phyloP scores from a whole-genome alignment of 2,113 vertebrate species.

The Equus quagga region DNA sequence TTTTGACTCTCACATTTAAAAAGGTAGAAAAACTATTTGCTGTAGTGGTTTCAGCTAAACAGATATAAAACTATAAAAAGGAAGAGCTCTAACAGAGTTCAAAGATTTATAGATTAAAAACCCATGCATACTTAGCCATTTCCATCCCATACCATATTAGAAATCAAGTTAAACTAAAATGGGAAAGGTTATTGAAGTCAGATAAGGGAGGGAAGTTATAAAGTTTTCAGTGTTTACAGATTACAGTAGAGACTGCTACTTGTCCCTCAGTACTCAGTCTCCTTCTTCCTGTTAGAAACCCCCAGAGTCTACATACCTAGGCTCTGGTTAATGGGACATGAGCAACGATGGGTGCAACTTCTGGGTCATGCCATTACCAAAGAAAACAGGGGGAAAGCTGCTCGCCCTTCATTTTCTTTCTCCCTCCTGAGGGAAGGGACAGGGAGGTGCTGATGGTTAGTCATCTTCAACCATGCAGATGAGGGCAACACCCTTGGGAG shows the following conservation, averaged over 20 bases:
- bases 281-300: not conserved
- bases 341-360: not conserved
- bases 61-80: not conserved
- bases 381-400: not conserved
- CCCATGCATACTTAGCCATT: not conserved
- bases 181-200: not conserved
- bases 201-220: not conserved
- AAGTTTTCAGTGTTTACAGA: not conserved
- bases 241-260: not conserved
- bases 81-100: not conserved
- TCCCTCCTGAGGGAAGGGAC: not conserved
- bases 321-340: not conserved
- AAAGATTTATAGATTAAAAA: not conserved
- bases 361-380: not conserved
- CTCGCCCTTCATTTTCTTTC: not conserved
- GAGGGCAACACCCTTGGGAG: not conserved
- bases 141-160: not conserved
- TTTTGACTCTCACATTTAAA: not conserved
- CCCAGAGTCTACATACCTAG: not conserved
- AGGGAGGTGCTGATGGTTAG: not conserved
- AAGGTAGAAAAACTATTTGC: not conserved
- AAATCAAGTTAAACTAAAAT: not conserved
- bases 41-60: not conserved
- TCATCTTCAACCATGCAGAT: not conserved
- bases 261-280: not conserved